Percentiles rank a stretch among this genome's conserved stretches.
These are phyloP conservation scores for Urophycis tenuis DNA, from an alignment of 2,797 vertebrate species.

Conservation along the genomic window DNA sequence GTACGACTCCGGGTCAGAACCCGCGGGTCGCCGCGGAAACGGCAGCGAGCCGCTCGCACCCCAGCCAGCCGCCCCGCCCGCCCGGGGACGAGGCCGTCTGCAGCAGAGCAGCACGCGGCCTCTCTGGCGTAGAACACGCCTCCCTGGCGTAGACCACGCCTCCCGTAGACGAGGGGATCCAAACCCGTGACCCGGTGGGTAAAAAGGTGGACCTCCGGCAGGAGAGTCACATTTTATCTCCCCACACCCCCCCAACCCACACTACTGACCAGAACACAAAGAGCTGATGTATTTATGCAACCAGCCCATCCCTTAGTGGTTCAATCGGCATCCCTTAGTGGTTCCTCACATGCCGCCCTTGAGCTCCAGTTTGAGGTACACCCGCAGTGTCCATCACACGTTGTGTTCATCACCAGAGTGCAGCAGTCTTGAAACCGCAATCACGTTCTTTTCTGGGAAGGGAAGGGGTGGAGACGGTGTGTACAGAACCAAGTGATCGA, in stretches of 20 bases:
- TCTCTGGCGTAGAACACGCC: too few species aligned
- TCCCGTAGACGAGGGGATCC: neutral
- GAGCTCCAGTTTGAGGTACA: neutral
- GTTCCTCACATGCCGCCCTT: neutral
- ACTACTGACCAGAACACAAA: neutral
- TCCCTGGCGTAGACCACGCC: too few species aligned
- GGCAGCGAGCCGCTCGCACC: too few species aligned
- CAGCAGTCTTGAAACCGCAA: neutral
- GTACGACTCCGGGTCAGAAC: too few species aligned
- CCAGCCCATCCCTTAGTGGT: neutral
- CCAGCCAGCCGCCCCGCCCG: too few species aligned
- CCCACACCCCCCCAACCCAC: too few species aligned
- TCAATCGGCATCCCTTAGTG: too few species aligned
- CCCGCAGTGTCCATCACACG: neutral
- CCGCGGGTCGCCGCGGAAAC: too few species aligned
- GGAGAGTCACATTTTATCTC: too few species aligned
- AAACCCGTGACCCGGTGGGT: neutral
- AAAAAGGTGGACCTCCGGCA: neutral
- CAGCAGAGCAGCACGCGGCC: neutral
- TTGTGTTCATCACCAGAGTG: neutral
- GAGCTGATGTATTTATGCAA: neutral
- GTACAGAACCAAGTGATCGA: conserved; percentile 2
- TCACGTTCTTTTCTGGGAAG: neutral
- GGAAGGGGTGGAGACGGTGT: neutral
- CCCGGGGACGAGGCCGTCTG: neutral